phyloP scores from a whole-genome alignment of 2,888 invertebrate genomes.

The Lasius fuliginosus region DNA sequence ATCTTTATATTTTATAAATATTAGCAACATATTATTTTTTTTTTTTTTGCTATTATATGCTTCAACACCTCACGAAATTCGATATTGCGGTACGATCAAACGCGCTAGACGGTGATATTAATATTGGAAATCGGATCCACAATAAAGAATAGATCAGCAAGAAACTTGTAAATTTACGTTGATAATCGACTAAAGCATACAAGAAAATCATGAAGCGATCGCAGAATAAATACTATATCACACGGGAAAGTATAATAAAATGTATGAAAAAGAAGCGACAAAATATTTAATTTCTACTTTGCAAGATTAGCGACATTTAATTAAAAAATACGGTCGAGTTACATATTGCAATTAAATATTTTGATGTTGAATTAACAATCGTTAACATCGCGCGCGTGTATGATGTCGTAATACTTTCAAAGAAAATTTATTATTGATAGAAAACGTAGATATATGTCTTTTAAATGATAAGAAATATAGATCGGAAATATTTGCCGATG shows the following conservation, averaged over 20 bases:
- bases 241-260: conserved; percentile 14
- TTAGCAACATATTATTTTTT: conserved; percentile 14
- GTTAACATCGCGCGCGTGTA: neutral
- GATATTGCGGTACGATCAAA: conserved; percentile 62
- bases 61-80: conserved; percentile 64
- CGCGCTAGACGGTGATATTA: conserved; percentile 65
- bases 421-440: conserved; percentile 2
- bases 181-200: conserved; percentile 41
- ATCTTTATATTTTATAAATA: conserved; percentile 19
- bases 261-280: neutral
- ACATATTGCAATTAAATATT: conserved; percentile 3
- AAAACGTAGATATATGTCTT: neutral
- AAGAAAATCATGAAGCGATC: conserved; percentile 41
- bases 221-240: conserved; percentile 37
- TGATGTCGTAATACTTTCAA: neutral
- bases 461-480: conserved; percentile 1
- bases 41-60: conserved; percentile 16
- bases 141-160: conserved; percentile 61
- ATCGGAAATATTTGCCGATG: neutral
- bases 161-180: conserved; percentile 62
- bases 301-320: neutral
- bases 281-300: neutral
- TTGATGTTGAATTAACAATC: neutral
- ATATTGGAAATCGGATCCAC: conserved; percentile 71
- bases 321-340: neutral